Percentiles rank a stretch among this genome's conserved stretches.
phyloP scores from a whole-genome alignment of 2,888 invertebrate species.

The Xestia c-nigrum region DNA sequence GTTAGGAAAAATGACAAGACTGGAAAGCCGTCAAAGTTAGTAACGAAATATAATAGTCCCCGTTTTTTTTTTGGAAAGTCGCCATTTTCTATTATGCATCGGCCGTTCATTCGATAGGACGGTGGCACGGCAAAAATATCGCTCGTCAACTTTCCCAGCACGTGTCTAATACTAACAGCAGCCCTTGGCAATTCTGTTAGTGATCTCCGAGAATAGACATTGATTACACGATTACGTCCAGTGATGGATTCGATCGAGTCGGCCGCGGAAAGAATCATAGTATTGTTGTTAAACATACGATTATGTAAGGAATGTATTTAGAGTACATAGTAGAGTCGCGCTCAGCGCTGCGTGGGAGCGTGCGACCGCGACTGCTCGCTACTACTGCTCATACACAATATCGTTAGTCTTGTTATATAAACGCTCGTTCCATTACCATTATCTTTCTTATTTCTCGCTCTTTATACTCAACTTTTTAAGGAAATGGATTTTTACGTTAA shows the following conservation, averaged over 20 bases:
- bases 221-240: background rate
- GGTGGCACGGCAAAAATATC: background rate
- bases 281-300: conserved; percentile 11
- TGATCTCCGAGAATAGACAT: background rate
- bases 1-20: background rate
- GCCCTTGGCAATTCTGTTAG: background rate
- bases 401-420: conserved; percentile 12
- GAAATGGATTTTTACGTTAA: conserved; percentile 49
- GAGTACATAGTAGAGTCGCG: conserved; percentile 15
- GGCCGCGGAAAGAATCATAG: conserved; percentile 11
- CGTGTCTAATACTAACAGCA: background rate
- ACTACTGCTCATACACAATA: conserved; percentile 33
- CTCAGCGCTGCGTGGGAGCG: background rate
- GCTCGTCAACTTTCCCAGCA: background rate
- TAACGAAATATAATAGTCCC: conserved; percentile 4
- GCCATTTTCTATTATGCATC: background rate
- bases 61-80: background rate
- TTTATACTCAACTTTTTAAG: conserved; percentile 50
- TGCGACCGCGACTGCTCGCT: background rate
- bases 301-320: conserved; percentile 20
- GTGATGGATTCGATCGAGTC: background rate
- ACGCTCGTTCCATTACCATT: conserved; percentile 29
- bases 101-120: background rate
- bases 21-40: background rate
- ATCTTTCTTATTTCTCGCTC: conserved; percentile 41